Percentiles rank a stretch among this genome's conserved stretches.
phyloP scores from a whole-genome alignment of 2,888 invertebrate genomes.

The Dynastes hyllus region DNA sequence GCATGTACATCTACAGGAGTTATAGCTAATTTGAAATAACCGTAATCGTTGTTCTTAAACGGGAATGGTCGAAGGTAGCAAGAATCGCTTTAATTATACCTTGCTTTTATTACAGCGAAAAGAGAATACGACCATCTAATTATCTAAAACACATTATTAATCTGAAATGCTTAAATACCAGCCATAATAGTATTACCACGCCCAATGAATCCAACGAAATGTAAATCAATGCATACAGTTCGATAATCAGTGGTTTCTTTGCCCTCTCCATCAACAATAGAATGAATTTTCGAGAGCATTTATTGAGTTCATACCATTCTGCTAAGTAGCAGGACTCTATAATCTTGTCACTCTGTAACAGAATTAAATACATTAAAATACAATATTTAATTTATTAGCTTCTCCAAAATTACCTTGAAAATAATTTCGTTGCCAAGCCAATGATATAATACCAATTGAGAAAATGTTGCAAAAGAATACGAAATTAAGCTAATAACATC shows the following conservation, averaged over 20 bases:
- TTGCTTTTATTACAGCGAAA: constrained; percentile 18
- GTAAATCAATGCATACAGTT: neutral
- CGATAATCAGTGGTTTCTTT: constrained; percentile 6
- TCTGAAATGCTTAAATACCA: neutral
- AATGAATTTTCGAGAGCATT: constrained; percentile 4
- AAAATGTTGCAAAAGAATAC: constrained; percentile 5
- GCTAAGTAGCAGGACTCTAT: constrained; percentile 28
- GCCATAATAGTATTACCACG: neutral
- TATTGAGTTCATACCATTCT: constrained; percentile 15
- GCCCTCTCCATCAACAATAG: constrained; percentile 19
- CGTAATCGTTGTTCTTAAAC: too few species aligned
- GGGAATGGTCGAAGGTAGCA: too few species aligned
- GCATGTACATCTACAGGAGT: too few species aligned
- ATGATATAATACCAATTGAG: constrained; percentile 28
- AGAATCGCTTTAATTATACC: neutral
- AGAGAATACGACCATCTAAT: constrained; percentile 20
- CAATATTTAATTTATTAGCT: neutral
- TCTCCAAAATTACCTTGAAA: constrained; percentile 4
- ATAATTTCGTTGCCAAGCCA: constrained; percentile 46
- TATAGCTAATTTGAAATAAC: too few species aligned
- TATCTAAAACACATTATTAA: constrained; percentile 1
- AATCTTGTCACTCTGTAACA: constrained; percentile 22
- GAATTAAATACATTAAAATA: neutral
- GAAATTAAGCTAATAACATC: neutral
- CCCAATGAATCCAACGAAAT: constrained; percentile 16